A percentile compares a stretch with the other conserved stretches of the same genome.
phyloP scores from a whole-genome alignment of 2,888 invertebrate genomes.

The Drosophila bunnanda region DNA sequence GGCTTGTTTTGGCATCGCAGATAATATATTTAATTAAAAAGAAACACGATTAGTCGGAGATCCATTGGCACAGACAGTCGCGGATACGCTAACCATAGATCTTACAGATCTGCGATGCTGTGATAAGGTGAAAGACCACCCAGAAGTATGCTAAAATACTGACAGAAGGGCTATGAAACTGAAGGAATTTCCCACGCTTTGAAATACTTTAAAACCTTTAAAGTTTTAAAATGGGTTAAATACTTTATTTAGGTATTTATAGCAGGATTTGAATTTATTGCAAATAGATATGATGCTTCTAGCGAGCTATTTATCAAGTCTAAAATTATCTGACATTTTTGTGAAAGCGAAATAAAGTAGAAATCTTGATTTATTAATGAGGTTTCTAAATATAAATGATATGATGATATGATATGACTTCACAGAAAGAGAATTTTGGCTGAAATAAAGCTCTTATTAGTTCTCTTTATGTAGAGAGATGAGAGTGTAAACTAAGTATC shows the following conservation, averaged over 20 bases:
- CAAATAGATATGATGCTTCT: neutral
- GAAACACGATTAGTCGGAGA: conserved; percentile 40
- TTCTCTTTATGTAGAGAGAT: neutral
- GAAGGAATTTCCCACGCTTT: conserved; percentile 1
- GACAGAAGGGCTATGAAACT: conserved; percentile 7
- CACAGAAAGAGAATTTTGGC: no score
- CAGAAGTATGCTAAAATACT: conserved; percentile 17
- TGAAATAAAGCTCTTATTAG: neutral
- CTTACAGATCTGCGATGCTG: neutral
- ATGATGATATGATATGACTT: neutral
- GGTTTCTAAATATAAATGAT: conserved; percentile 3
- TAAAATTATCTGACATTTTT: neutral
- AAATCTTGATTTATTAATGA: neutral
- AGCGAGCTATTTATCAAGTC: neutral
- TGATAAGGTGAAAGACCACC: conserved; percentile 3
- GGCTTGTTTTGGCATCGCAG: conserved; percentile 46
- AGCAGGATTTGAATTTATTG: neutral
- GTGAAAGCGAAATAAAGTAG: fast-evolving
- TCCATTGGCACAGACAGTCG: conserved; percentile 21
- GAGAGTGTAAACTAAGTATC: no score
- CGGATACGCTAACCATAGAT: conserved; percentile 25
- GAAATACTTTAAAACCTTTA: neutral
- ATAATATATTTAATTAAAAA: conserved; percentile 56
- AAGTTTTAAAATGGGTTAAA: neutral
- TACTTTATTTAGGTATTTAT: neutral